Conservation (phyloP, 2,888 invertebrate genomes). For the Coelinius sp. region DNA sequence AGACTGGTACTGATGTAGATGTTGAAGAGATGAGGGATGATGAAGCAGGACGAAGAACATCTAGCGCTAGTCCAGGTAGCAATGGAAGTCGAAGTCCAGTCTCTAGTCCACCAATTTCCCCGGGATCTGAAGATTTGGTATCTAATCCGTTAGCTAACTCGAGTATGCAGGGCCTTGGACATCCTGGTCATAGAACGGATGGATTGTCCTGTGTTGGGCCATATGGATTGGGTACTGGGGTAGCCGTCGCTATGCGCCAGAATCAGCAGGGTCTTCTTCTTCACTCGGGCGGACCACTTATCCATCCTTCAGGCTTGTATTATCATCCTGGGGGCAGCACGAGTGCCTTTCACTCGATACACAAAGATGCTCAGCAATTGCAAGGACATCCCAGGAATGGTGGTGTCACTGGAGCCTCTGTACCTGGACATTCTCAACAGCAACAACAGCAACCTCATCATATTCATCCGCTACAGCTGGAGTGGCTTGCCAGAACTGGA, state of each 20-base stretch:
- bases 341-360: slow-evolving; percentile 71
- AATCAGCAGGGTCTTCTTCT: slow-evolving; percentile 64
- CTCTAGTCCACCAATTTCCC: slow-evolving; percentile 88
- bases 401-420: slow-evolving; percentile 61
- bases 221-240: slow-evolving; percentile 27
- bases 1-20: slow-evolving; percentile 54
- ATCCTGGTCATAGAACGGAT: slow-evolving; percentile 57
- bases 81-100: slow-evolving; percentile 75
- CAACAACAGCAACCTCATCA: slow-evolving; percentile 78
- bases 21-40: slow-evolving; percentile 61
- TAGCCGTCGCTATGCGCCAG: slow-evolving; percentile 57
- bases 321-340: slow-evolving; percentile 63
- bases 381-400: slow-evolving; percentile 41
- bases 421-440: slow-evolving; percentile 54
- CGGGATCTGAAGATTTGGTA: slow-evolving; percentile 81
- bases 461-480: slow-evolving; percentile 79
- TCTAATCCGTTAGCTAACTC: slow-evolving; percentile 44
- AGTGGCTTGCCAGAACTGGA: slow-evolving; percentile 92
- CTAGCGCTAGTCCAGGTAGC: slow-evolving; percentile 74
- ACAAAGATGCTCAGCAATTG: slow-evolving; percentile 71
- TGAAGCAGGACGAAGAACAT: slow-evolving; percentile 70
- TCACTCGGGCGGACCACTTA: slow-evolving; percentile 62
- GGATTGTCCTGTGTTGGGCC: slow-evolving; percentile 33
- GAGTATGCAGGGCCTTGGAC: slow-evolving; percentile 64
- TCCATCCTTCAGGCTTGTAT: slow-evolving; percentile 64